These are phyloP conservation scores for Cherax destructor DNA, from an alignment of 1,140 invertebrate species.

Conservation along the genomic window DNA sequence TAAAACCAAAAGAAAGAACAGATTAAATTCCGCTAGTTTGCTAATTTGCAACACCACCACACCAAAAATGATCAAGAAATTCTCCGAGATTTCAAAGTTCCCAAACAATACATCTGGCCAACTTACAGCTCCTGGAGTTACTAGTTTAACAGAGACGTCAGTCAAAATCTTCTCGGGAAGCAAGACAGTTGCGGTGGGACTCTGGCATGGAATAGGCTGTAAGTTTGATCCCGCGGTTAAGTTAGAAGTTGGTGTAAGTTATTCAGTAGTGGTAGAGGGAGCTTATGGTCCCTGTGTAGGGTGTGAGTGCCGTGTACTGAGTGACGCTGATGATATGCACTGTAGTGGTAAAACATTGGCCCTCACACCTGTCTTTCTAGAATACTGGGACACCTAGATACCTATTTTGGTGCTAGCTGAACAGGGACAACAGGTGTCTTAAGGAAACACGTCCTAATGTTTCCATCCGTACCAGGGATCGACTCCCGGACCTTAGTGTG, in stretches of 20 bases:
- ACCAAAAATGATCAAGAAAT: conserved; percentile 10
- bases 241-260: neutral
- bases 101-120: neutral
- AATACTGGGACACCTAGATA: neutral
- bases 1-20: neutral
- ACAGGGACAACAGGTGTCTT: no score
- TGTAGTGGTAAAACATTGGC: neutral
- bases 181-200: neutral
- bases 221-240: conserved; percentile 4
- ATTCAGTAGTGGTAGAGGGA: neutral
- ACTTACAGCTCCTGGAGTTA: conserved; percentile 11
- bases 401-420: neutral
- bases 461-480: no score
- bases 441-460: no score
- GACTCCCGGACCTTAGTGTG: no score
- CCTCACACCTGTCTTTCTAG: conserved; percentile 15
- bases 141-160: neutral
- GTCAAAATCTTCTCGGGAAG: neutral
- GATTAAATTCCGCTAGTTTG: neutral
- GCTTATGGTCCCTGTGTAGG: conserved; percentile 17
- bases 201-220: conserved; percentile 14
- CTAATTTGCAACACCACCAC: conserved; percentile 1
- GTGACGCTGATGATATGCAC: neutral
- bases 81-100: conserved; percentile 15
- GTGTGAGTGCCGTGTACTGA: neutral